Base-by-base conservation (phyloP, 1,140 invertebrate genomes). In the Lineus longissimus region DNA sequence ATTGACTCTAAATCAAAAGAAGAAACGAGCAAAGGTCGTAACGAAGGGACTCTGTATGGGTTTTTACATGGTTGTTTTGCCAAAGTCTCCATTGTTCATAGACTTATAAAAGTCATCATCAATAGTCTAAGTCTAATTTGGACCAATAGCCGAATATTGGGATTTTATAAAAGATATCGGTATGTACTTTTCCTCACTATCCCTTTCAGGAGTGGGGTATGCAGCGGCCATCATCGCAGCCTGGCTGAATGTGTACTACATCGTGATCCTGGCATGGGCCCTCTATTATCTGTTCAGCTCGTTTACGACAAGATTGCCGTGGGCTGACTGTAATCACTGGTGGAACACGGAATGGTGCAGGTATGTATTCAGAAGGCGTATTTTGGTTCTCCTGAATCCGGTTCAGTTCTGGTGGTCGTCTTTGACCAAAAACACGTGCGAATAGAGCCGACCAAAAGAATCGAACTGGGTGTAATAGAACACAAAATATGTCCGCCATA, bases 171-270 rank as follows among this genome's bases (percentile, higher is more conserved):
- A 40, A 47, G 55, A 68, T 51, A n/a, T n/a, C n/a, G n/a, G n/a
- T n/a, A n/a, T n/a, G n/a, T n/a, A n/a, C n/a, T n/a, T n/a, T n/a
- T n/a, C n/a, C 30, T 17, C 43, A 2, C 33, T 41, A 66, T 66
- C 69, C 61, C 64, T 78, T 85, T 22, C 73, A 93, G 92, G 96
- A 71, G 96, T 99, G 68, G 97, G 97, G 7, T 99, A 98, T 80
- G 96, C 95, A 2, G 94, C 96, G 0, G 94, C 94, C 1, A 93
- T 99, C 2, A 97, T 98, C 91, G 95, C 96, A 0, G 97, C 94
- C 74, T 98, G 96, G 96, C 91, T 98, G 85, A 99, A 99, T 78
- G 89, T 95, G 27, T 99, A 98, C 83, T 99, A 99, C 84, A 99
- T 99, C 73, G 94, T 99, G 1, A 95, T 99, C 63, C 84, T 99